Base-by-base conservation (phyloP, 2,888 invertebrate genomes). In the Caenorhabditis sp. region DNA sequence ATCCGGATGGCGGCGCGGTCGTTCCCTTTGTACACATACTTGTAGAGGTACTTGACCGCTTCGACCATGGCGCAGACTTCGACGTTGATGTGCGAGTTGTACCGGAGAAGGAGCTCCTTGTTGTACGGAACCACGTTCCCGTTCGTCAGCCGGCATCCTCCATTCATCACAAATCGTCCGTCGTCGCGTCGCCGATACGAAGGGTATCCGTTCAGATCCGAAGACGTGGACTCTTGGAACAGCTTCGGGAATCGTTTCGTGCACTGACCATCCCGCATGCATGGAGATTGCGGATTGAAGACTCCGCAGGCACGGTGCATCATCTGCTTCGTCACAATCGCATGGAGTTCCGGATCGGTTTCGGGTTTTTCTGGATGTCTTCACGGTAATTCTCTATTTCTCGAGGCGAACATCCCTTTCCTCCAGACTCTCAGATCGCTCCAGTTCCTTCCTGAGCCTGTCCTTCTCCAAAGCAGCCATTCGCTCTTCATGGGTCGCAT, bases 231-330 rank as follows among this genome's bases (percentile, higher is more conserved):
- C 15, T 84, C 69, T 3, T 24, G 18, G 70, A 89, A 88, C 1
- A 82, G 71, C 74, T 91, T 90, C n/a, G 92, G 92, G 80, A 89
- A 93, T 9, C 84, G 83, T 84, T 93, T 93, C 0, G 88, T 83
- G 87, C 93, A 93, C 5, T 53, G 51, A 6, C 58, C 91, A 58
- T 92, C 85, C 13, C 80, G 78, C 92, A 92, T 93, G 87, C 92
- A 93, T 1, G 92, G 90, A 26, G 92, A 40, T 6, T 64, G 61
- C n/a, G 74, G 71, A 64, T 91, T 90, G 6, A 70, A 18, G 6
- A 20, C 44, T 13, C 89, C 90, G 62, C 89, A 90, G 15, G 87
- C 85, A 0, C 87, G 79, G 71, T 90, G 90, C 13, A 90, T 71
- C 89, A 88, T 90, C 18, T 62, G 24, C 2, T 37, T 80, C 0